Conservation (phyloP, 2,888 invertebrate genomes). For the Drosophila austrosaltans region DNA sequence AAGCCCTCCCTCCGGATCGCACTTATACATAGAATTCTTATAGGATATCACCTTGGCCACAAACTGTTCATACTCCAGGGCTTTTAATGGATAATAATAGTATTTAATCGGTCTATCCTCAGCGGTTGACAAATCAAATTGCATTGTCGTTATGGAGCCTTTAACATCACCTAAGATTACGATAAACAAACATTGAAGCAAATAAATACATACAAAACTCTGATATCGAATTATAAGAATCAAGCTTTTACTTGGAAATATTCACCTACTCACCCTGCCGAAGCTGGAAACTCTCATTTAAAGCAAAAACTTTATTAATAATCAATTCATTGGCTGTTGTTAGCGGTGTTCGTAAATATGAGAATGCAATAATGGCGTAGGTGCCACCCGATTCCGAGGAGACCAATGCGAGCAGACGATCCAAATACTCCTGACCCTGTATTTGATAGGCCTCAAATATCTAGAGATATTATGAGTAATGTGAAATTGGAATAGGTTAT, state of each 20-base stretch:
- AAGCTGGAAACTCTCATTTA: constrained; percentile 91
- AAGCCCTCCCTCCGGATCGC: constrained; percentile 49
- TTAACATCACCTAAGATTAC: constrained; percentile 67
- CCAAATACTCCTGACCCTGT: constrained; percentile 78
- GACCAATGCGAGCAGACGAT: constrained; percentile 81
- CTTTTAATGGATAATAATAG: constrained; percentile 76
- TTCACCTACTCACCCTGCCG: constrained; percentile 85
- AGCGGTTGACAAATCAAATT: constrained; percentile 78
- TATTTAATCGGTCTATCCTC: constrained; percentile 77
- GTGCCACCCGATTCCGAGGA: constrained; percentile 80
- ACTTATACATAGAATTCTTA: constrained; percentile 66
- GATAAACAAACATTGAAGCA: neutral
- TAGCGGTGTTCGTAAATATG: constrained; percentile 85
- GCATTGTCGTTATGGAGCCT: constrained; percentile 76
- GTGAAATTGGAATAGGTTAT: too few species aligned
- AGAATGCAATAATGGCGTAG: constrained; percentile 82
- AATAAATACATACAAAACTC: too few species aligned
- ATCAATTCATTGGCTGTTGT: constrained; percentile 90
- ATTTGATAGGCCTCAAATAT: constrained; percentile 83
- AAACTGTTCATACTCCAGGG: constrained; percentile 78
- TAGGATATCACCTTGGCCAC: constrained; percentile 70
- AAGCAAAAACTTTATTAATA: constrained; percentile 91
- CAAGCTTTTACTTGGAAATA: constrained; percentile 12
- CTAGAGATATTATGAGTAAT: constrained; percentile 50
- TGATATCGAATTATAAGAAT: neutral